phyloP scores from a whole-genome alignment of 2,797 vertebrate species.

The Thaleichthys pacificus region DNA sequence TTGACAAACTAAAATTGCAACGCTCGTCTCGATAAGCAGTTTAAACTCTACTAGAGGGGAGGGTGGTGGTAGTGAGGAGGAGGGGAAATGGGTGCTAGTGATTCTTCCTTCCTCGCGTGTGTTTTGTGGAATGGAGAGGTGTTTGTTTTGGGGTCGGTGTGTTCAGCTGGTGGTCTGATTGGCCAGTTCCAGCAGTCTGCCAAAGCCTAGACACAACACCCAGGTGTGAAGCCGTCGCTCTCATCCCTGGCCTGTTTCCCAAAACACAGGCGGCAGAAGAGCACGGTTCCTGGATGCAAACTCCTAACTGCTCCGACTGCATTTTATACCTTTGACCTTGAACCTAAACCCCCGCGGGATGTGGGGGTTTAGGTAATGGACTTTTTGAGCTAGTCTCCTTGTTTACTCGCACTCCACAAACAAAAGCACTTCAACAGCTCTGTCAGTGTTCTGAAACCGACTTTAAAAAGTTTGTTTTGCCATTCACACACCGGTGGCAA shows the following conservation, averaged over 20 bases:
- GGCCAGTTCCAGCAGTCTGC: constrained; percentile 25
- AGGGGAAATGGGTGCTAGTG: too few species aligned
- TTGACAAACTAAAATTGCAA: too few species aligned
- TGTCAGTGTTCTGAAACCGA: background rate
- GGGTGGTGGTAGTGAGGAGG: too few species aligned
- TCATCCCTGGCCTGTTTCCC: background rate
- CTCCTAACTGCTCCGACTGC: too few species aligned
- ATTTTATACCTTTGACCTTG: constrained; percentile 12
- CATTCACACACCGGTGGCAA: background rate
- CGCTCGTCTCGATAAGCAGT: too few species aligned
- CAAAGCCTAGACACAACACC: constrained; percentile 31
- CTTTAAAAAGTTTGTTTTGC: background rate
- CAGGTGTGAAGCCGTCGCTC: constrained; percentile 22
- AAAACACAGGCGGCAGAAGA: background rate
- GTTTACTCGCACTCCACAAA: background rate
- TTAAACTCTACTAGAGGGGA: background rate
- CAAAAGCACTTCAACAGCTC: background rate
- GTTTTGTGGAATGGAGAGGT: constrained; percentile 7
- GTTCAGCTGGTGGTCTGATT: constrained; percentile 48
- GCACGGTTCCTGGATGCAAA: background rate
- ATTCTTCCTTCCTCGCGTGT: background rate
- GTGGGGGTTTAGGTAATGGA: constrained; percentile 6
- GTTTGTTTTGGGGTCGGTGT: constrained; percentile 33
- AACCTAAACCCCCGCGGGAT: background rate
- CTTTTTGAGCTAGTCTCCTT: background rate